phyloP scores from a whole-genome alignment of 2,888 invertebrate species.

The Ligdia adustata region DNA sequence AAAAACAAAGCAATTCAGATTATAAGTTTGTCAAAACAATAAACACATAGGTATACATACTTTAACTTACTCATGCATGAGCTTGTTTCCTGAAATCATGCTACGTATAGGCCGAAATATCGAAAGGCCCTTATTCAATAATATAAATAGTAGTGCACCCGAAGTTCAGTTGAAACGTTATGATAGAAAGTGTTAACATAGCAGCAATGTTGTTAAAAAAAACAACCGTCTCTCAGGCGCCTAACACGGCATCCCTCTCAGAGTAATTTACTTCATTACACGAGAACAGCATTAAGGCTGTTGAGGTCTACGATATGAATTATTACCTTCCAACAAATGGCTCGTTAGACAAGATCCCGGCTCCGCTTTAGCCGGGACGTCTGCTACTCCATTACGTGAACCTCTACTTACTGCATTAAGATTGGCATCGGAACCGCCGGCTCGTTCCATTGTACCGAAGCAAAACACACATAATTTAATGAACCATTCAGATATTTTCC shows the following conservation, averaged over 20 bases:
- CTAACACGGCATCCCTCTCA: slow-evolving; percentile 15
- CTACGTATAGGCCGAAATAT: too few relatives aligned
- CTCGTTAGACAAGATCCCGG: slow-evolving; percentile 43
- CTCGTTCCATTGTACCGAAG: slow-evolving; percentile 48
- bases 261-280: slow-evolving; percentile 25
- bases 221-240: neutral
- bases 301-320: slow-evolving; percentile 22
- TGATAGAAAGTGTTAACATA: too few relatives aligned
- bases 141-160: too few relatives aligned
- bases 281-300: slow-evolving; percentile 21
- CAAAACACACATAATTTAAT: slow-evolving; percentile 55
- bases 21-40: too few relatives aligned
- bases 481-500: slow-evolving; percentile 54
- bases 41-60: too few relatives aligned
- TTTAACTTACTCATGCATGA: too few relatives aligned
- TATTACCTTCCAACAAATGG: slow-evolving; percentile 37
- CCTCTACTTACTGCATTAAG: slow-evolving; percentile 60
- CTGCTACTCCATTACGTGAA: slow-evolving; percentile 67
- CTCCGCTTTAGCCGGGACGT: slow-evolving; percentile 51
- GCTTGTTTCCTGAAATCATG: too few relatives aligned
- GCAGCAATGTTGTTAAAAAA: neutral
- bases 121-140: too few relatives aligned
- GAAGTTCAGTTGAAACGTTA: too few relatives aligned
- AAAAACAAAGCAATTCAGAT: too few relatives aligned
- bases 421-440: slow-evolving; percentile 59